Percentiles rank a stretch among this genome's conserved stretches.
phyloP scores from a whole-genome alignment of 2,888 invertebrate species.

The Mermis nigrescens region DNA sequence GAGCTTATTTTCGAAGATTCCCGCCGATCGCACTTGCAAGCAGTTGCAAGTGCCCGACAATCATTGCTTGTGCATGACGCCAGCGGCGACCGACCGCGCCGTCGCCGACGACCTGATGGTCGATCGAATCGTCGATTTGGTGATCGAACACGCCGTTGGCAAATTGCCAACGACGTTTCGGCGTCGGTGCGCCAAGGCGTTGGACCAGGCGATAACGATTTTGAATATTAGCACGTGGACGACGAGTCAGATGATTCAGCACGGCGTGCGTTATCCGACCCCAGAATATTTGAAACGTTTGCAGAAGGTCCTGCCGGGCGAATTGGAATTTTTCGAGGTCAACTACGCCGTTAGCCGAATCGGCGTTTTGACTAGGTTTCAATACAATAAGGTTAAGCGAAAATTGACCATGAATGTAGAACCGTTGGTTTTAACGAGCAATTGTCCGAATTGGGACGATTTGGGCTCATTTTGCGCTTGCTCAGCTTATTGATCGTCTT shows the following conservation, averaged over 20 bases:
- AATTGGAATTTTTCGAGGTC: background rate
- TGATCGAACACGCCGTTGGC: background rate
- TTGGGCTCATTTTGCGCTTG: background rate
- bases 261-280: conserved; percentile 1
- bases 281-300: background rate
- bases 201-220: background rate
- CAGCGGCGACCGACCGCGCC: background rate
- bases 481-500: too few relatives aligned
- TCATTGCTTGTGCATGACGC: background rate
- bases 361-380: background rate
- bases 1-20: conserved; percentile 1
- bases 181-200: background rate
- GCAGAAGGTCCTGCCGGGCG: background rate
- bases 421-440: background rate
- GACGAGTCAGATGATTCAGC: conserved; percentile 1
- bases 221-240: background rate
- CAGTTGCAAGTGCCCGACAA: conserved; percentile 39
- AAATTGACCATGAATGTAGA: background rate
- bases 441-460: background rate
- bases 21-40: conserved; percentile 20
- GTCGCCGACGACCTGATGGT: background rate
- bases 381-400: background rate
- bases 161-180: background rate
- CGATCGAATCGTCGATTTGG: background rate
- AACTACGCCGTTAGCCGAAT: background rate